These are phyloP conservation scores for Synergus japonicus DNA, from an alignment of 2,888 invertebrate genomes.

Conservation along the genomic window DNA sequence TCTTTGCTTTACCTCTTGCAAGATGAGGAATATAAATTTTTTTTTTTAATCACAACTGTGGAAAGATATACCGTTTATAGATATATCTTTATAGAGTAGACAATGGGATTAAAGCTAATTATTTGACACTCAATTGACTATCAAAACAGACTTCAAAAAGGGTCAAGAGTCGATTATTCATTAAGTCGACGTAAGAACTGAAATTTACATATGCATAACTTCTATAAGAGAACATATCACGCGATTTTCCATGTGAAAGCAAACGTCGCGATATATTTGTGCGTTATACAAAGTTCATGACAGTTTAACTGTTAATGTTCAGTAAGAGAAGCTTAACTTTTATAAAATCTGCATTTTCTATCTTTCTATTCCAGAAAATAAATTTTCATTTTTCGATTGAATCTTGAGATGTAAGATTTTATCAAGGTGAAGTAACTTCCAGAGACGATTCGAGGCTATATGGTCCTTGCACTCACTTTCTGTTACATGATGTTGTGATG, in stretches of 20 bases:
- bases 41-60: neutral
- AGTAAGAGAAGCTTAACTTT: neutral
- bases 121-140: neutral
- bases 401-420: constrained; percentile 14
- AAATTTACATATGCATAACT: constrained; percentile 39
- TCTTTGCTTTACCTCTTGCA: neutral
- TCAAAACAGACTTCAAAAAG: constrained; percentile 20
- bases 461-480: constrained; percentile 32
- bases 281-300: constrained; percentile 32
- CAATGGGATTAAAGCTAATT: neutral
- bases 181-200: constrained; percentile 49
- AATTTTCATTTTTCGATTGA: neutral
- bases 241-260: constrained; percentile 19
- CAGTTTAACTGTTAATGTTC: neutral
- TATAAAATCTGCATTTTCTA: neutral
- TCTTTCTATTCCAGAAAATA: neutral
- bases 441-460: constrained; percentile 7
- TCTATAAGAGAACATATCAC: neutral
- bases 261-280: constrained; percentile 43
- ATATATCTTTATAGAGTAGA: neutral
- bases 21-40: neutral
- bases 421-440: constrained; percentile 32
- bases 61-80: too few species aligned
- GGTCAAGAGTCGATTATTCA: constrained; percentile 60
- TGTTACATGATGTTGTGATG: constrained; percentile 8